Percentiles rank a stretch among this genome's conserved stretches.
These are phyloP conservation scores for Lagria hirta DNA, from an alignment of 2,888 invertebrate genomes.

Conservation along the genomic window DNA sequence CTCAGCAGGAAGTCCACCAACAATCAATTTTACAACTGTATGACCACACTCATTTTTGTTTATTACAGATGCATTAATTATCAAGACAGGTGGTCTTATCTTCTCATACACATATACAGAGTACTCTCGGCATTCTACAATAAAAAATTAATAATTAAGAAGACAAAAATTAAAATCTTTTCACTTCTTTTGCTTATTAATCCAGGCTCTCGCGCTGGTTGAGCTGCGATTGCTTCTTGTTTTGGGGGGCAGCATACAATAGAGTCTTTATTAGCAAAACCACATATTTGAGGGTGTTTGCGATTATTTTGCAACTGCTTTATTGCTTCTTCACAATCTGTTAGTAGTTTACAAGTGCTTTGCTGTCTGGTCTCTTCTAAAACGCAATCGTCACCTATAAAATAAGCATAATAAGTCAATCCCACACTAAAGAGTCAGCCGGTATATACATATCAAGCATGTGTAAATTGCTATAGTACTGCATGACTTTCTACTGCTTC, in stretches of 20 bases:
- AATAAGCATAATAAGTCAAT: too few species aligned
- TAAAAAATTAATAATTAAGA: not conserved
- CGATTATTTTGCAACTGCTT: too few species aligned
- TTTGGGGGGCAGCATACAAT: conserved; percentile 12
- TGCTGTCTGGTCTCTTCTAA: too few species aligned
- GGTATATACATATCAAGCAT: too few species aligned
- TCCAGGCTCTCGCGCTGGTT: conserved; percentile 6
- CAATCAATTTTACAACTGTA: conserved; percentile 8
- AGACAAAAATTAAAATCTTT: not conserved
- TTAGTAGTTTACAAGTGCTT: too few species aligned
- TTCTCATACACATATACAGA: conserved; percentile 8
- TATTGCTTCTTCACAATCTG: too few species aligned
- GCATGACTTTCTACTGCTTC: too few species aligned
- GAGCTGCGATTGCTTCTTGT: not conserved
- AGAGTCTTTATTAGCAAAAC: not conserved
- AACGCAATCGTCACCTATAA: too few species aligned
- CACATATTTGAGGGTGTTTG: too few species aligned
- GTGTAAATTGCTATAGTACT: too few species aligned
- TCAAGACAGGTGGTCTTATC: conserved; percentile 4
- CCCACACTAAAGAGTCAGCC: too few species aligned
- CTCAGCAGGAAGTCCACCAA: conserved; percentile 8
- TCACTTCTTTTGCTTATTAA: conserved; percentile 13
- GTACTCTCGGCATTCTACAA: conserved; percentile 14
- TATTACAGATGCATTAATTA: conserved; percentile 1
- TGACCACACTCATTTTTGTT: conserved; percentile 15